phyloP scores from a whole-genome alignment of 2,113 vertebrate genomes.

The Carollia perspicillata region DNA sequence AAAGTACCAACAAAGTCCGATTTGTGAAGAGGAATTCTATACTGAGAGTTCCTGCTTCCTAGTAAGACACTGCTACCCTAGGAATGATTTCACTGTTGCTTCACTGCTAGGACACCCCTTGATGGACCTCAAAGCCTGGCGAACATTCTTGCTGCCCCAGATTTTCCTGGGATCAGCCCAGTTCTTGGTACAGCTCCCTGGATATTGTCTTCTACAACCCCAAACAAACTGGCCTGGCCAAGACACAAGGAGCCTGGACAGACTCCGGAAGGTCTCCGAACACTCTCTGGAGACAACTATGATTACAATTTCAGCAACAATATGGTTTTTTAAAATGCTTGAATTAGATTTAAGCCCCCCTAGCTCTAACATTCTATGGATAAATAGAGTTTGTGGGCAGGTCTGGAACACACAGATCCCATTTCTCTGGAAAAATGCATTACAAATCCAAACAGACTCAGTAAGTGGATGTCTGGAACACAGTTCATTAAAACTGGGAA shows the following conservation, averaged over 20 bases:
- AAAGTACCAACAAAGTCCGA: neutral
- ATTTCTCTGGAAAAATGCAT: constrained; percentile 57
- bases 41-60: neutral
- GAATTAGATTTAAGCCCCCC: neutral
- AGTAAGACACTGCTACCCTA: neutral
- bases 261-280: neutral
- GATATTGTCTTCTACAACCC: neutral
- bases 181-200: neutral
- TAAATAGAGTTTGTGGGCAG: constrained; percentile 42
- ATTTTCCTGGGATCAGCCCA: neutral
- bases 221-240: neutral
- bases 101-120: neutral
- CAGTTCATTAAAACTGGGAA: neutral
- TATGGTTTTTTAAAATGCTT: constrained; percentile 52
- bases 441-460: constrained; percentile 34
- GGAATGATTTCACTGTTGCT: neutral
- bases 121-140: neutral
- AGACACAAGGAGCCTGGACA: neutral
- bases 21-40: neutral
- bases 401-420: neutral
- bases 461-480: neutral
- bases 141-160: neutral
- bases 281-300: neutral
- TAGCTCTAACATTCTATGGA: constrained; percentile 23
- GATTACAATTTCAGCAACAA: constrained; percentile 11